Base-by-base conservation (phyloP, 2,888 invertebrate genomes). In the Euclidia mi region DNA sequence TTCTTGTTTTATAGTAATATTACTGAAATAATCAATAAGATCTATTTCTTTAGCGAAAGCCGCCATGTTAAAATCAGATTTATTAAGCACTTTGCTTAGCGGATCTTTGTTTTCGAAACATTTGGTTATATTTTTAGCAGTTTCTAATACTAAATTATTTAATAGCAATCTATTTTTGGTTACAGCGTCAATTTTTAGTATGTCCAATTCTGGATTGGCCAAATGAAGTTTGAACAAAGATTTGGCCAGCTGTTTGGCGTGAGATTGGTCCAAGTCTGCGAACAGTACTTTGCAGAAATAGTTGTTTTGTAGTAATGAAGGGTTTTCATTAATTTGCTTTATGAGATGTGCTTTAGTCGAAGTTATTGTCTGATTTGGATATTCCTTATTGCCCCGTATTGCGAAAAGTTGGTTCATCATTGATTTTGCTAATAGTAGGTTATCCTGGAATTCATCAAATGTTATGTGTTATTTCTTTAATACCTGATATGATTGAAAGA, bases 381-480 rank as follows among this genome's bases (percentile, higher is more conserved):
- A 47, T 31, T 72, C 58, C 32, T 73, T 56, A 2, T 66, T 53
- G 35, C 80, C 72, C 18, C 60, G 75, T 12, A 69, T 56, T 45
- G 78, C 59, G 7, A 84, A 40, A 9, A 90, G 44, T 46, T 93
- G 76, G 0, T 84, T 66, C 1, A 86, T 80, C 74, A 90, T 86
- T 2, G 83, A 72, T 82, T 92, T 94, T 6, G 87, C 69, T 3
- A 91, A 71, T 0, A 91, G 80, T 1, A 94, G 65, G 9, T 89
- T 81, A 49, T 90, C 79, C 94, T 94, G 89, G 58, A 94, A 87
- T 25, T 18, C 3, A 29, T 11, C 4, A 17, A 31, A 12, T 1
- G 2, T 11, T 31, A 15, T 32, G 10, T 15, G 4, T 10, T 44
- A 58, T 1, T 10, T 31, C 10, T 1, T 0, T 7, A 31, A 31